A percentile compares a stretch with the other conserved stretches of the same genome.
Conservation (phyloP, 2,797 vertebrate genomes). For the Phoxinus dragarum region DNA sequence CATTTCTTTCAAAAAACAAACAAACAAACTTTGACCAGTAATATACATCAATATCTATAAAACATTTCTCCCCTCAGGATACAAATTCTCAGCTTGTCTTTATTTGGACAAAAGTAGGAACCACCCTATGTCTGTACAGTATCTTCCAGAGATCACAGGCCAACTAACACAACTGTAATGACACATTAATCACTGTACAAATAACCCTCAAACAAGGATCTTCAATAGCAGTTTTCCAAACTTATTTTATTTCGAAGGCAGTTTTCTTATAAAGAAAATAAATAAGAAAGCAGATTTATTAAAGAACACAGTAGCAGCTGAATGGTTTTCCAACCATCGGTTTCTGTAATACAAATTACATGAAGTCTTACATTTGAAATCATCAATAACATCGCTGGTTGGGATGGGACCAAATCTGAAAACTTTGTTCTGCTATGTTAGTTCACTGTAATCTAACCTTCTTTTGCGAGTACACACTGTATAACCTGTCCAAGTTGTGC, state of each 20-base stretch:
- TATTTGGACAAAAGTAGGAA: constrained; percentile 54
- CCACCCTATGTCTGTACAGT: constrained; percentile 59
- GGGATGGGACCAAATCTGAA: constrained; percentile 73
- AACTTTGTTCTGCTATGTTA: constrained; percentile 56
- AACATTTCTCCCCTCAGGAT: constrained; percentile 39
- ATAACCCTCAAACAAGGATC: constrained; percentile 8
- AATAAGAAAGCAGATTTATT: constrained; percentile 11
- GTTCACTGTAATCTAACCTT: constrained; percentile 52
- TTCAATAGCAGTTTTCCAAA: constrained; percentile 28
- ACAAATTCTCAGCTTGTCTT: constrained; percentile 39
- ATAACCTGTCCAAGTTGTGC: constrained; percentile 71
- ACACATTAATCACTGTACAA: constrained; percentile 33
- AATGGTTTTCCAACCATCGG: neutral
- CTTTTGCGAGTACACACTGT: constrained; percentile 58
- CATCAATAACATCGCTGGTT: constrained; percentile 65
- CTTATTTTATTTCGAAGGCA: constrained; percentile 21
- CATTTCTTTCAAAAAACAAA: neutral
- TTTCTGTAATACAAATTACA: constrained; percentile 8
- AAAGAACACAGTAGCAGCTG: constrained; percentile 17
- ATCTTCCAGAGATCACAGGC: constrained; percentile 60
- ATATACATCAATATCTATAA: constrained; percentile 57
- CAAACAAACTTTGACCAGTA: neutral
- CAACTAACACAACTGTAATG: constrained; percentile 20
- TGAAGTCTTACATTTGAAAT: constrained; percentile 46
- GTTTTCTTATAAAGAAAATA: constrained; percentile 11